Evolutionary conservation across 1,140 invertebrate genomes (phyloP), one percentile per base, ranked within the genome.

Genomic region (Hydropsyche tenuis): DNA sequence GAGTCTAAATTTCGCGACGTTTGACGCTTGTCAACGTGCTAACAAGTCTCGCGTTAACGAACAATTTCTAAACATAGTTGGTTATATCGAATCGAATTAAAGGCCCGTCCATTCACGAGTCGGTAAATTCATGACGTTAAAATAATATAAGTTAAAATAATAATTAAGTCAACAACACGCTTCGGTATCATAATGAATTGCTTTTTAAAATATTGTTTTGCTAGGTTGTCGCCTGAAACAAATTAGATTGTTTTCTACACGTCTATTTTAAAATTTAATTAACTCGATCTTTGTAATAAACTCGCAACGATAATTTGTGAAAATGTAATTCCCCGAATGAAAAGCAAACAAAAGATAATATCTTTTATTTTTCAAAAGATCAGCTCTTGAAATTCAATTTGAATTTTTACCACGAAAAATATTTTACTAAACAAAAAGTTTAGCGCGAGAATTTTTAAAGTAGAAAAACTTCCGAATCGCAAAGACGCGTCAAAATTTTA

Each of bases 221-320:
- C 30, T 37, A 37, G 9, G 3, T 4, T 4, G 30, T 37, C 30
- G 9, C 3, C 3, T 9, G 9, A 9, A 37, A 37, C 30, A 37
- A 37, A 37, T 37, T 3, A 37, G 30, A 60, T 60, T 60, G 56
- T 60, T 20, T 60, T 27, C 23, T 60, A 12, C n/a, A 20, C 23
- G 56, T 60, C 56, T 14, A 60, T 60, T 60, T 11, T 60, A 2
- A 60, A 60, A 60, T 60, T 60, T 22, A 60, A 60, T 60, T 60
- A 56, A 56, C 56, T 4, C 56, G 23, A 20, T 60, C 14, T 60
- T 60, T 53, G 6, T 27, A 60, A 27, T 11, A 14, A 6, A 23
- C 4, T 25, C 56, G 22, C 22, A 20, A 25, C 20, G 56, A 60
- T 22, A 25, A 60, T 5, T 60, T 12, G 22, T 22, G 14, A 60